Evolutionary conservation across 2,888 invertebrate genomes (phyloP).

Genomic region (Leucania comma): DNA sequence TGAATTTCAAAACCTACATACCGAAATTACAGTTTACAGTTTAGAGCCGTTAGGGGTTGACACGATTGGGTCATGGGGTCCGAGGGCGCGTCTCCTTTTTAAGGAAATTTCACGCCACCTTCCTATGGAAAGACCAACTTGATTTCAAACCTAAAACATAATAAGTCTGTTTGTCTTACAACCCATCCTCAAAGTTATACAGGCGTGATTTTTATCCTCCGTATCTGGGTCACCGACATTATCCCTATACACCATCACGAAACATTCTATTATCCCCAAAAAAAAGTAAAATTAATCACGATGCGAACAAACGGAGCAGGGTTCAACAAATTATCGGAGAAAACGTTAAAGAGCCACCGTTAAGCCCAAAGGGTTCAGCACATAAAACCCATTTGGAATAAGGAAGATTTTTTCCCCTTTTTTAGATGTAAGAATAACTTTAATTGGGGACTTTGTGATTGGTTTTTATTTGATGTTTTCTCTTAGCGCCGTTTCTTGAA

Average conservation of each 20-base stretch:
- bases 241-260: conserved; percentile 16
- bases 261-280: conserved; percentile 14
- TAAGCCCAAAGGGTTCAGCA: conserved; percentile 43
- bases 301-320: conserved; percentile 26
- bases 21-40: too few species aligned
- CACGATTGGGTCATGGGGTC: too few species aligned
- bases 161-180: too few species aligned
- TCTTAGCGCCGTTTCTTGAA: background rate
- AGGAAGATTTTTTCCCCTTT: conserved; percentile 11
- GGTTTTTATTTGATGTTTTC: conserved; percentile 17
- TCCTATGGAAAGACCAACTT: too few species aligned
- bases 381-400: conserved; percentile 39
- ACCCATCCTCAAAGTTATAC: background rate
- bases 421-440: conserved; percentile 30
- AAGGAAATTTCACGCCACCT: too few species aligned
- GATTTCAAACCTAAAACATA: too few species aligned
- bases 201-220: background rate
- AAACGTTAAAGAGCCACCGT: conserved; percentile 53
- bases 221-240: conserved; percentile 13
- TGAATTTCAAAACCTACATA: too few species aligned
- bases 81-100: too few species aligned
- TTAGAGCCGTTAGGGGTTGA: too few species aligned
- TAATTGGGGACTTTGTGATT: conserved; percentile 40
- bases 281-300: conserved; percentile 48
- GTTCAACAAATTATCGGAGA: conserved; percentile 50